Percentiles rank a stretch among this genome's conserved stretches.
Conservation (phyloP, 1,140 invertebrate genomes). For the Triops longicaudatus region DNA sequence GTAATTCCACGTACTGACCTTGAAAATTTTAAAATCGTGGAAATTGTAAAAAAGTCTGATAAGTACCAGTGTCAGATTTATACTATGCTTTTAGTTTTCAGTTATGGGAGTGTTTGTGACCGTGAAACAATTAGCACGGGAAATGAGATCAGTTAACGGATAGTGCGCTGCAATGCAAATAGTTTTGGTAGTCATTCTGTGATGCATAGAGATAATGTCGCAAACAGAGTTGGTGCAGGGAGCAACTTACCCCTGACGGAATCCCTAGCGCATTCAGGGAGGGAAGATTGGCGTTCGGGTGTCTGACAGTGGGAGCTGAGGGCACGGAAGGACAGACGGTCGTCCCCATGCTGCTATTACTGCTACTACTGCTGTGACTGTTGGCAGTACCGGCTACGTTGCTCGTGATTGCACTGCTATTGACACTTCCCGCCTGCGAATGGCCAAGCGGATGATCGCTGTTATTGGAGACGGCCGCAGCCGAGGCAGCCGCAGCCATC, state of each 20-base stretch:
- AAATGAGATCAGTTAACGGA: too few relatives aligned
- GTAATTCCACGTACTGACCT: too few relatives aligned
- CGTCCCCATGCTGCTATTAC: conserved; percentile 10
- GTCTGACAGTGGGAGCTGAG: background rate
- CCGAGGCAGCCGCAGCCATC: conserved; percentile 35
- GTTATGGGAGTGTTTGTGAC: too few relatives aligned
- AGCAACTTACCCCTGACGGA: background rate
- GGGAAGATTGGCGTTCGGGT: background rate
- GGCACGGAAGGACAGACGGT: background rate
- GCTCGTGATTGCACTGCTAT: conserved; percentile 1
- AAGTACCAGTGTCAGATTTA: too few relatives aligned
- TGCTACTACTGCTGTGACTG: background rate
- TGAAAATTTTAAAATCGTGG: too few relatives aligned
- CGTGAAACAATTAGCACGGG: too few relatives aligned
- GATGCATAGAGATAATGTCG: background rate
- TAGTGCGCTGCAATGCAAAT: too few relatives aligned
- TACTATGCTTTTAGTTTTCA: too few relatives aligned
- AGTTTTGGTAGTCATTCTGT: too few relatives aligned
- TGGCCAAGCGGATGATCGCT: conserved; percentile 23
- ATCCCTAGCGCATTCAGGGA: background rate
- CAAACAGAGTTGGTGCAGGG: background rate
- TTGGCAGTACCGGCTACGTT: background rate
- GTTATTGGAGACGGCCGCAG: conserved; percentile 35
- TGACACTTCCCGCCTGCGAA: conserved; percentile 3
- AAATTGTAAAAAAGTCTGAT: too few relatives aligned